Evolutionary conservation across 2,797 vertebrate genomes (phyloP), one percentile per base, ranked within the genome.

Genomic region (Esox masquinongy): DNA sequence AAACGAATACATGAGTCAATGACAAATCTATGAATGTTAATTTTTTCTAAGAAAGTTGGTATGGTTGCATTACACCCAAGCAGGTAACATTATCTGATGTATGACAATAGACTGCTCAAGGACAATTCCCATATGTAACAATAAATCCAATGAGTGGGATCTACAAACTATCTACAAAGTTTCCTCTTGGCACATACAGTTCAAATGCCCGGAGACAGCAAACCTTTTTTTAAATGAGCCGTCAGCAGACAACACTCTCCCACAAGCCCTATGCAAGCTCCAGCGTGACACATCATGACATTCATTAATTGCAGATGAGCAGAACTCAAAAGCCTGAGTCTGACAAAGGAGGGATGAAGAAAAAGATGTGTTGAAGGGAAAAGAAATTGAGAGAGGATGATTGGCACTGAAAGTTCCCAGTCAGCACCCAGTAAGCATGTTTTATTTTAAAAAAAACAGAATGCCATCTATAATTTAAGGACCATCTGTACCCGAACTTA

Each of bases 251-350:
- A 74, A 49, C 26, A 26, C 29, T 59, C 51, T 69, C 67, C 51
- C 66, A 56, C n/a, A 34, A 63, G 50, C 53, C 29, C 29, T 31
- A 31, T 31, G 29, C 29, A 31, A 3, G 22, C 59, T 26, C 43
- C 9, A 26, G 64, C 15, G 43, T 53, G 74, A 24, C 22, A 1
- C 53, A 17, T n/a, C n/a, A n/a, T 70, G 63, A 47, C 56, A 49
- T 17, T 47, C 17, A 49, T 76, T 70, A 76, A 36, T 63, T 26
- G 9, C 68, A 64, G 74, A 17, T 70, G 36, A 76, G 68, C 29
- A 36, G 39, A 47, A 36, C 24, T 70, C 67, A 70, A 73, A 70
- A 70, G 31, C 22, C 56, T 17, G 26, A n/a, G 29, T 31, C 68
- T 36, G 26, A 59, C 71, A 72, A 39, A 51, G 49, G 19, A 5